Percentiles rank a stretch among this genome's conserved stretches.
These are phyloP conservation scores for Siphlonurus alternatus DNA, from an alignment of 2,888 invertebrate genomes.

Conservation along the genomic window DNA sequence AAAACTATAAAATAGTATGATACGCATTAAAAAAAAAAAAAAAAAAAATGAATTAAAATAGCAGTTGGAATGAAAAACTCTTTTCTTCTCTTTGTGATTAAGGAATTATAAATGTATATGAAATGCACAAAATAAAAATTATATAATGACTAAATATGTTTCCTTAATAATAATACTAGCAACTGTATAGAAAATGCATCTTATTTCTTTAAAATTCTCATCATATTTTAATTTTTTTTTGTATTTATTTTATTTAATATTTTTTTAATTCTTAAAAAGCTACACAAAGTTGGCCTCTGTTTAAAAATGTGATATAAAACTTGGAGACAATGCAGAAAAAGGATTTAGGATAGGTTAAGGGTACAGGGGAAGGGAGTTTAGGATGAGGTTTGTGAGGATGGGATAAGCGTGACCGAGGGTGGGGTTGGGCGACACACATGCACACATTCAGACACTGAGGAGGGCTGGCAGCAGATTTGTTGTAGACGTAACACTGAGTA, in stretches of 20 bases:
- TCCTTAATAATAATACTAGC: neutral
- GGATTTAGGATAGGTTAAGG: neutral
- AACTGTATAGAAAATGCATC: neutral
- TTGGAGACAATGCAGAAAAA: neutral
- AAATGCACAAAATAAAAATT: neutral
- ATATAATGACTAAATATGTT: neutral
- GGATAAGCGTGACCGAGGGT: neutral
- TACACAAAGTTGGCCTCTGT: conserved; percentile 2
- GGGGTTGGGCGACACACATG: conserved; percentile 9
- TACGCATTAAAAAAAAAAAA: neutral
- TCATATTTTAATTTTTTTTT: neutral
- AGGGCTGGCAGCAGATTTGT: conserved; percentile 6
- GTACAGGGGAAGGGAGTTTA: neutral
- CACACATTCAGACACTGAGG: conserved; percentile 10
- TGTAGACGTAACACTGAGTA: neutral
- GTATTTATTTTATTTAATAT: neutral
- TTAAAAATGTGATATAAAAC: conserved; percentile 4
- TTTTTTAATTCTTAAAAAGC: neutral
- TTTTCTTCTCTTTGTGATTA: neutral
- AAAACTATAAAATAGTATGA: neutral
- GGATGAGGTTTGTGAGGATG: neutral
- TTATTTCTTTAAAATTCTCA: neutral
- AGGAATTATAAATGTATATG: neutral
- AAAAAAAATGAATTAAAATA: neutral
- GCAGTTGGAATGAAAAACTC: neutral